Evolutionary conservation across 2,113 vertebrate genomes (phyloP), one percentile per base, ranked within the genome.

Genomic region (Hydrochoerus hydrochaeris): DNA sequence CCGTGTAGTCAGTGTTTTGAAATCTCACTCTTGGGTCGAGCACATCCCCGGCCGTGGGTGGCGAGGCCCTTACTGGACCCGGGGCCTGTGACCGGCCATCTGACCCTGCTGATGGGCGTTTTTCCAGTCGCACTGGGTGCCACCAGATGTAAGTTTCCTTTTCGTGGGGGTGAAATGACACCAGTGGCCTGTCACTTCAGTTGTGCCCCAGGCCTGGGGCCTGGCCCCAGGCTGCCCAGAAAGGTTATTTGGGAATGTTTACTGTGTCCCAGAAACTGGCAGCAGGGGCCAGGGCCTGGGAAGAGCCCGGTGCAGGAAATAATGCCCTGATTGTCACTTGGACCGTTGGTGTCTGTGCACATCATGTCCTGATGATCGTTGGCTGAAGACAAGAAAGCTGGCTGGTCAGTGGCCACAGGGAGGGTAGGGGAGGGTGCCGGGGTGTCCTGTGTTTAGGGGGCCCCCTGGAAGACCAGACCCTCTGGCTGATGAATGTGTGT

Each of bases 321-420:
- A 88, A 93, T 63, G 93, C 89, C 4, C 71, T 0, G 32, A 67
- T 96, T 94, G 90, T 97, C 97, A 86, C 63, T 97, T 80, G 38
- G 54, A 78, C 57, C 35, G 86, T 91, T 93, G 90, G 57, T 90
- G 88, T 89, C 84, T 90, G 49, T 87, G 62, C 71, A n/a, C 60
- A 62, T 90, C 82, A 60, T 49, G 80, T 85, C 82, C 83, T 49
- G 69, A 52, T 44, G 41, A 46, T 58, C 1, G 41, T 38, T 22
- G 0, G 17, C 38, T 28, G 57, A 30, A 85, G 49, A 85, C 84
- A 80, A 81, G 71, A 67, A 90, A 94, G 52, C 67, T 46, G 5
- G 52, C 71, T 81, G 44, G 41, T 63, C 63, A n/a, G 90, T 16
- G 14, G 17, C 52, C 62, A n/a, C 44, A 28, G 60, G 82, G 82